Evolutionary conservation across 2,797 vertebrate species (phyloP).

Genomic region (Helostoma temminkii): DNA sequence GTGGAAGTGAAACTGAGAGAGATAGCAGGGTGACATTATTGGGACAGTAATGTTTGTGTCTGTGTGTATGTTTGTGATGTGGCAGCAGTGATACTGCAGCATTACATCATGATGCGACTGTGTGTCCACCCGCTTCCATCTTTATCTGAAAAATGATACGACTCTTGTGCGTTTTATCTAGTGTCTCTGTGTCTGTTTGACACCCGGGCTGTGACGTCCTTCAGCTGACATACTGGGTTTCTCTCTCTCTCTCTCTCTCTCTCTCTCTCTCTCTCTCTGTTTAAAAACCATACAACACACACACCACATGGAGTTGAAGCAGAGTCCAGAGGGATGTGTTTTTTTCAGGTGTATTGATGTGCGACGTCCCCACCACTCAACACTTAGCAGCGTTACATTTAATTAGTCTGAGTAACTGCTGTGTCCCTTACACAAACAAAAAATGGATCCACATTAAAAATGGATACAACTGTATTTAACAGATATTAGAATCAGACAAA

Average conservation of each 20-base stretch:
- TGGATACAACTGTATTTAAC: background rate
- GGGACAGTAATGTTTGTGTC: conserved; percentile 22
- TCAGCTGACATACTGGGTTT: conserved; percentile 39
- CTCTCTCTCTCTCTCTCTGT: conserved; percentile 14
- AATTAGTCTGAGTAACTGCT: conserved; percentile 37
- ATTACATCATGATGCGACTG: conserved; percentile 31
- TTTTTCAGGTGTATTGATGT: conserved; percentile 27
- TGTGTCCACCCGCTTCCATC: conserved; percentile 2
- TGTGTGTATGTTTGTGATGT: conserved; percentile 11
- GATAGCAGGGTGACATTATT: conserved; percentile 38
- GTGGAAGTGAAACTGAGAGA: conserved; percentile 27
- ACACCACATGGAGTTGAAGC: background rate
- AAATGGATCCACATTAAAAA: too few relatives aligned
- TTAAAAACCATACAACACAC: conserved; percentile 5
- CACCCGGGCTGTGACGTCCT: background rate
- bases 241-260: conserved; percentile 9
- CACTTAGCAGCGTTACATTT: conserved; percentile 23
- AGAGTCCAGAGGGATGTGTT: background rate
- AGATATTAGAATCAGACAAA: background rate
- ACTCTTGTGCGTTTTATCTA: background rate
- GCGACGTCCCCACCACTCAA: conserved; percentile 18
- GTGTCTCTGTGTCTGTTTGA: background rate
- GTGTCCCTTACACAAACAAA: conserved; percentile 15
- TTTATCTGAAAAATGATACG: conserved; percentile 24
- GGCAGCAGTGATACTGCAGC: conserved; percentile 17